Base-by-base conservation (phyloP, 2,888 invertebrate genomes). In the Ochlodes sylvanus region DNA sequence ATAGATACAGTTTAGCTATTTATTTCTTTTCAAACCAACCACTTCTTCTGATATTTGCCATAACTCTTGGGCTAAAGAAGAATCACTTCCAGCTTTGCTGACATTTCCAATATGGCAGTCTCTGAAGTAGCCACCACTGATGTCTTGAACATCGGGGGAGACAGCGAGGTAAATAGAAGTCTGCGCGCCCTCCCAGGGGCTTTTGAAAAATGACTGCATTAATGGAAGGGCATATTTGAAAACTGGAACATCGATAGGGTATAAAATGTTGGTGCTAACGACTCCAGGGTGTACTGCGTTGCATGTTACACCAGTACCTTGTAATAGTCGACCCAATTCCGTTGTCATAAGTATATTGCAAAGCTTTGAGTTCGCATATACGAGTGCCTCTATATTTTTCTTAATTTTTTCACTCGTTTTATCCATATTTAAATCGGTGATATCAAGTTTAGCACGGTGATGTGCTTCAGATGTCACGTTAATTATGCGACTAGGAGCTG, bases 221-320 rank as follows among this genome's bases (percentile, higher is more conserved):
- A 84, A 1, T 91, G 88, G 66, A 88, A 92, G 77, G 93, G 95
- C 63, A 72, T 84, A 66, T 70, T 72, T 78, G 0, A 76, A 21
- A 42, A 79, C 73, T 2, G 68, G 55, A 2, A 66, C 44, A 63
- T 80, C 72, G 15, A 77, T 52, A 14, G 94, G 94, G 60, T 95
- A 89, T 94, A 96, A 94, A 52, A 97, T 77, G 10, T 81, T 75
- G 0, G 96, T 96, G 75, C 95, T 94, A 47, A 97, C 95, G 86
- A 95, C 93, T 34, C 98, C 98, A 0, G 98, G 98, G 89, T 98
- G 97, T 63, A 98, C 88, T 76, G 95, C 96, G 81, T 98, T 97
- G 0, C 94, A 96, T 0, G 96, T 97, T 0, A 97, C 95, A 19
- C 95, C 95, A 1, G 95, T 94, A 3, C 95, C 96, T 79, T 96